Conservation (phyloP, 1,140 invertebrate genomes). For the Halictus rubicundus region DNA sequence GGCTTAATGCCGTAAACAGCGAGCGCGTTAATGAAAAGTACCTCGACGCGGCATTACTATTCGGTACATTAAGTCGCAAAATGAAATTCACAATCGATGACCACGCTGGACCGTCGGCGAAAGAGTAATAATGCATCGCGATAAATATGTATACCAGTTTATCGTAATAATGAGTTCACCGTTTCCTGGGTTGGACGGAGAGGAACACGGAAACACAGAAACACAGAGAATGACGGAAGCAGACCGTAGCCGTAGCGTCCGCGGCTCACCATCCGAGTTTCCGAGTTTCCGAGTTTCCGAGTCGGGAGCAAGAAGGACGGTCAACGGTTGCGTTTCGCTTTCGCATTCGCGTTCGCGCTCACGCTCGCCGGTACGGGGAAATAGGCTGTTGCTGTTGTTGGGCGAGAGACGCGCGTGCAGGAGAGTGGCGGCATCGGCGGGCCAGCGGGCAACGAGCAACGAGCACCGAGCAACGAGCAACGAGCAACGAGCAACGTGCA, state of each 20-base stretch:
- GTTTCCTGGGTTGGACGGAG: conserved; percentile 62
- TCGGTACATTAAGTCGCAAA: conserved; percentile 78
- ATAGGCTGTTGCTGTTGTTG: neutral
- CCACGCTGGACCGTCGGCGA: conserved; percentile 68
- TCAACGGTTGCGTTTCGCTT: neutral
- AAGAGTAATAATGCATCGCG: conserved; percentile 73
- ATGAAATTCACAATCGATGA: conserved; percentile 79
- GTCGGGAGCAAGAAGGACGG: neutral
- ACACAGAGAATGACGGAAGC: conserved; percentile 24
- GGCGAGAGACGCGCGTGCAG: conserved; percentile 10
- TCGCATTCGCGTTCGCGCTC: too few relatives aligned
- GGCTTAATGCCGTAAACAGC: conserved; percentile 75
- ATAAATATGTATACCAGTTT: conserved; percentile 76
- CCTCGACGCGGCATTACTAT: conserved; percentile 75
- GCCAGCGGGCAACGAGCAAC: neutral
- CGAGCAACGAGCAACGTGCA: neutral
- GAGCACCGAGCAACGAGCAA: conserved; percentile 4
- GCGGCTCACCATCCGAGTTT: neutral
- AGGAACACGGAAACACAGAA: neutral
- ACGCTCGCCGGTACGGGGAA: neutral
- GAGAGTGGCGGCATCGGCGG: conserved; percentile 36
- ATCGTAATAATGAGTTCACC: conserved; percentile 77
- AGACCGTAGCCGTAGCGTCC: conserved; percentile 22
- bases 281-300: too few relatives aligned
- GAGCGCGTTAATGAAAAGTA: conserved; percentile 76